phyloP scores from a whole-genome alignment of 2,797 vertebrate species.

The Furcifer pardalis region DNA sequence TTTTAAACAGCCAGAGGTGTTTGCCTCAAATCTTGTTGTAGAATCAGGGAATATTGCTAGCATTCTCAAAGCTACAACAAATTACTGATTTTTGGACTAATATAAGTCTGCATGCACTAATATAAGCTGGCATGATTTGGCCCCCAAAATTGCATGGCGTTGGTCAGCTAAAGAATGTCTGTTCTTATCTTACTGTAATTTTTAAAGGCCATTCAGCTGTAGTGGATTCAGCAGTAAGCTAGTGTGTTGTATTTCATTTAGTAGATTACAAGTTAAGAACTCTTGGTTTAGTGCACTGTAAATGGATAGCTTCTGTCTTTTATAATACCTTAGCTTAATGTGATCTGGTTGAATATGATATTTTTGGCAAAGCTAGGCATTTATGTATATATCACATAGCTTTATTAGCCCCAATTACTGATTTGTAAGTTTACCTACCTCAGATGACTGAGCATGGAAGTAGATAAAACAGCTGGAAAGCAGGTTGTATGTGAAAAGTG shows the following conservation, averaged over 20 bases:
- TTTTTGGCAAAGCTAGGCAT: background rate
- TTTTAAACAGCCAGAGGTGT: background rate
- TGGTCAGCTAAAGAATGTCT: background rate
- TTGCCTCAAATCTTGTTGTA: background rate
- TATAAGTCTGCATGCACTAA: background rate
- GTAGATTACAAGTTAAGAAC: background rate
- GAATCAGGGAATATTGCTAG: background rate
- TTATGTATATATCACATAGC: background rate
- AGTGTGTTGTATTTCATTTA: too few relatives aligned
- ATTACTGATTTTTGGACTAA: background rate
- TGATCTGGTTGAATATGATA: background rate
- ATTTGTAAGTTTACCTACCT: background rate
- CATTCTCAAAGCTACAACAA: background rate
- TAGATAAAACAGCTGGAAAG: background rate
- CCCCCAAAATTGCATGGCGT: background rate
- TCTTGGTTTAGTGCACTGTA: background rate
- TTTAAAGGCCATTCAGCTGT: too few relatives aligned
- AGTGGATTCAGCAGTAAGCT: too few relatives aligned
- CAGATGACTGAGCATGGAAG: background rate
- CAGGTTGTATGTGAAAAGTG: background rate
- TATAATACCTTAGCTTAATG: background rate
- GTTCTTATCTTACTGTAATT: background rate
- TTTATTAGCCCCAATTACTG: background rate
- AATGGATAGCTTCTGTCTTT: background rate
- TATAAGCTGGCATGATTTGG: background rate